Percentiles rank a stretch among this genome's conserved stretches.
Evolutionary conservation across 2,888 invertebrate genomes (phyloP).

Genomic region (Hydropsyche betteni): DNA sequence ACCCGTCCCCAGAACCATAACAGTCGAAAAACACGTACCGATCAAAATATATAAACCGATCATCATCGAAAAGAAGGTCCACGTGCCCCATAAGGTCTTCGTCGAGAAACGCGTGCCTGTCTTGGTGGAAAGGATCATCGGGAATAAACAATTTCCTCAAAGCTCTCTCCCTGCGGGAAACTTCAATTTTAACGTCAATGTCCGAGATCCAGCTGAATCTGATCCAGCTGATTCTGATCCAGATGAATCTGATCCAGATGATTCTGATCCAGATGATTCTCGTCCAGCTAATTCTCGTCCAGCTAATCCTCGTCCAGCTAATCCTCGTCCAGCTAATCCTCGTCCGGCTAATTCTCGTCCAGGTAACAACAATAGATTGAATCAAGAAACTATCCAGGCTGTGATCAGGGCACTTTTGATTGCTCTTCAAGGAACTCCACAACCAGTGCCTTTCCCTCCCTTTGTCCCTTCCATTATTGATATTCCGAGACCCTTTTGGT

Average conservation of each 20-base stretch:
- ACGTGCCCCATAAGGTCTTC: slow-evolving; percentile 58
- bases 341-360: background rate
- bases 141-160: background rate
- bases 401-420: background rate
- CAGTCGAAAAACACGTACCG: slow-evolving; percentile 65
- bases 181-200: background rate
- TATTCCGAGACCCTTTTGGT: no score
- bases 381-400: background rate
- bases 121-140: slow-evolving; percentile 57
- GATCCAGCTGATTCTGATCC: slow-evolving; percentile 5
- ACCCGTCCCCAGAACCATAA: slow-evolving; percentile 59
- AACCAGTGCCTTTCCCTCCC: no score
- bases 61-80: slow-evolving; percentile 62
- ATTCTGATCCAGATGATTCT: no score
- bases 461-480: no score
- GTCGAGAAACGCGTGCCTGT: slow-evolving; percentile 64
- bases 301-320: no score
- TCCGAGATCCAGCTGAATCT: background rate
- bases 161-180: background rate
- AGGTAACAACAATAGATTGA: background rate
- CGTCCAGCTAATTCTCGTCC: background rate
- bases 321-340: no score
- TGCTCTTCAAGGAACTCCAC: background rate
- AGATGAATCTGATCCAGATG: background rate
- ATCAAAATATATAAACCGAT: slow-evolving; percentile 67